These are phyloP conservation scores for Limnephilus lunatus DNA, from an alignment of 2,888 invertebrate species.

Conservation along the genomic window DNA sequence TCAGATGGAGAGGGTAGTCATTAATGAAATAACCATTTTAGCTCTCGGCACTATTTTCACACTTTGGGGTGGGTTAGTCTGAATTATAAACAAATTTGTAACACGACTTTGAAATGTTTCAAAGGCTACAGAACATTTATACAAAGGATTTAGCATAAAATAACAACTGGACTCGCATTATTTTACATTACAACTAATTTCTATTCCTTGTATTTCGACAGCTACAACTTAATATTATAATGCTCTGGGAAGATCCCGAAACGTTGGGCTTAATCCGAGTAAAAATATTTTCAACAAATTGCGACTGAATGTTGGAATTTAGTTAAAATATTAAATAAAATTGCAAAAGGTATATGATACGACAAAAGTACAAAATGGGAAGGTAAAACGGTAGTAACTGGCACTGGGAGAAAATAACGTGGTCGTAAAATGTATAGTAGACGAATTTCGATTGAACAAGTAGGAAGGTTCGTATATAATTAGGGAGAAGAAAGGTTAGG, in stretches of 20 bases:
- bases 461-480: conserved; percentile 3
- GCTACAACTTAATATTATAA: background rate
- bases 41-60: conserved; percentile 22
- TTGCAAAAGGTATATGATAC: background rate
- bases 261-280: background rate
- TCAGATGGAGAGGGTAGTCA: conserved; percentile 47
- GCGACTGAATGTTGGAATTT: background rate
- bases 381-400: background rate
- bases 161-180: background rate
- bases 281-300: background rate
- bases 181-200: background rate
- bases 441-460: conserved; percentile 8
- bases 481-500: conserved; percentile 16
- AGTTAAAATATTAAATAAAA: background rate
- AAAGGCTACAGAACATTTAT: background rate
- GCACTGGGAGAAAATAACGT: background rate
- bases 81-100: conserved; percentile 47
- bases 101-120: conserved; percentile 6
- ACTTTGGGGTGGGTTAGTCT: conserved; percentile 22
- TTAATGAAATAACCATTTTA: conserved; percentile 54
- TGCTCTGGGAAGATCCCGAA: background rate
- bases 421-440: background rate
- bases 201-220: background rate
- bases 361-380: background rate
- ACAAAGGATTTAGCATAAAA: background rate